Conservation (phyloP, 2,113 vertebrate species). For the Xenopus laevis region DNA sequence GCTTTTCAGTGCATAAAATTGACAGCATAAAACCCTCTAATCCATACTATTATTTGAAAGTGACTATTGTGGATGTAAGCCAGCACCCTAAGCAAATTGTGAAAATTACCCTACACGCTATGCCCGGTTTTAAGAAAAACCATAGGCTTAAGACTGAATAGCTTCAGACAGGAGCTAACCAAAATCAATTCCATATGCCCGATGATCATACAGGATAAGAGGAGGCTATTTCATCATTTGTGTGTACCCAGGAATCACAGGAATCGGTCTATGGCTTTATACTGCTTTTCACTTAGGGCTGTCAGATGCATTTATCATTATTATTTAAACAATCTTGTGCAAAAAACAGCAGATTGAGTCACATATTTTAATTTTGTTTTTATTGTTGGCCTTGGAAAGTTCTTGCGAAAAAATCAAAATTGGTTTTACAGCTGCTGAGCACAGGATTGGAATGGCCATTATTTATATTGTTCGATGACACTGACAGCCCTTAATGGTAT, state of each 20-base stretch:
- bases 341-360: not conserved
- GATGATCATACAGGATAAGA: constrained; percentile 15
- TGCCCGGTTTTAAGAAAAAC: constrained; percentile 10
- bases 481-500: not conserved
- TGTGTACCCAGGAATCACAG: constrained; percentile 1
- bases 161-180: constrained; percentile 29
- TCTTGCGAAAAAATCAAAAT: not conserved
- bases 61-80: constrained; percentile 21
- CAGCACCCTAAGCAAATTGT: constrained; percentile 30
- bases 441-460: not conserved
- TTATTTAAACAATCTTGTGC: not conserved
- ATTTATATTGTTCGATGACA: not conserved
- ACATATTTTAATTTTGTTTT: constrained; percentile 5
- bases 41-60: constrained; percentile 27
- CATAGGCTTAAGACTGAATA: constrained; percentile 9
- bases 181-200: constrained; percentile 33
- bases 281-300: constrained; percentile 4
- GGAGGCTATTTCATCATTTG: constrained; percentile 4
- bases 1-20: not conserved
- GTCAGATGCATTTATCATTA: constrained; percentile 1
- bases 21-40: constrained; percentile 38
- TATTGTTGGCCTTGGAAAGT: constrained; percentile 16
- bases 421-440: not conserved
- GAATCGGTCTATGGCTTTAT: not conserved
- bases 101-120: constrained; percentile 10